Percentiles rank a stretch among this genome's conserved stretches.
phyloP scores from a whole-genome alignment of 2,888 invertebrate species.

The Hirudinaria manillensis region DNA sequence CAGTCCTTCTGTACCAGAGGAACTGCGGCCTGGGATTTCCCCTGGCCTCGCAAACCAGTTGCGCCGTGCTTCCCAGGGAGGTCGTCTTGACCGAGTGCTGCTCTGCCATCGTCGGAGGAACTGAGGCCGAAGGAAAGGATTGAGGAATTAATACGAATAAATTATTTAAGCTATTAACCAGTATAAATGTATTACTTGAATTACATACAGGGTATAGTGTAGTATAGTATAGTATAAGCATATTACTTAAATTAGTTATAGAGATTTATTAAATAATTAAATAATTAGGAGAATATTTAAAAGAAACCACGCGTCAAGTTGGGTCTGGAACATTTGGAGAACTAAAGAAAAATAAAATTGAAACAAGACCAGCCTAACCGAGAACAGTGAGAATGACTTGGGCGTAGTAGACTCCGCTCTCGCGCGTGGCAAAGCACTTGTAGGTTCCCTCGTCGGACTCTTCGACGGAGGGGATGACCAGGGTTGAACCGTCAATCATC shows the following conservation, averaged over 20 bases:
- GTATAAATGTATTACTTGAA: no score
- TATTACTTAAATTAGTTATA: no score
- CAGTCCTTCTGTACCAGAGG: conserved; percentile 6
- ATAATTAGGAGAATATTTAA: no score
- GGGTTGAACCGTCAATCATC: background rate
- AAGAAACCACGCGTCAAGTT: no score
- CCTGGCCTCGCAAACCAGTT: background rate
- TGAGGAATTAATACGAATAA: background rate
- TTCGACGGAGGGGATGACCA: background rate
- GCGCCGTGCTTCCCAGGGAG: background rate
- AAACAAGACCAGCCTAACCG: background rate
- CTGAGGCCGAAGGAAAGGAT: background rate
- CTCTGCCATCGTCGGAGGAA: conserved; percentile 1
- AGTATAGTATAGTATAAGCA: no score
- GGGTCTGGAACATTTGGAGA: no score
- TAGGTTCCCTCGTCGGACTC: conserved; percentile 24
- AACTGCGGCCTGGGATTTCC: conserved; percentile 14
- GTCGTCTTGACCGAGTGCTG: background rate
- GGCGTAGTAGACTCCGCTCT: background rate
- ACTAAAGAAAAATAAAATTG: no score
- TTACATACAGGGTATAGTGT: no score
- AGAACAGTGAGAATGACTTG: conserved; percentile 3
- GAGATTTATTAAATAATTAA: no score
- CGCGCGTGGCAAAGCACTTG: conserved; percentile 14
- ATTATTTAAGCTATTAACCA: background rate